phyloP scores from a whole-genome alignment of 1,140 invertebrate genomes.

The Drosophila rufa region DNA sequence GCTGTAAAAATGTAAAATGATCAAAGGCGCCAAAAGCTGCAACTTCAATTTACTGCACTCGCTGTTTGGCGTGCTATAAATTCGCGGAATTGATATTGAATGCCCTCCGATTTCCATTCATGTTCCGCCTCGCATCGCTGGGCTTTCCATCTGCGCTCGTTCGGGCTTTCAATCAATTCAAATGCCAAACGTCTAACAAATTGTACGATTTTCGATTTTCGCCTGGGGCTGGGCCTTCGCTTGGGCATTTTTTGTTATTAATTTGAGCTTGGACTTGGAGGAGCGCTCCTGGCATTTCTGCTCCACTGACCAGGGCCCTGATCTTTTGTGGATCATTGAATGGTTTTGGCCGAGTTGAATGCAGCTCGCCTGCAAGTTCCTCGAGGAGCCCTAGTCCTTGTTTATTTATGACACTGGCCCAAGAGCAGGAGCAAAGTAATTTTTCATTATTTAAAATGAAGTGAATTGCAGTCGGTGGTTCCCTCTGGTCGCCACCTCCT shows the following conservation, averaged over 20 bases:
- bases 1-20: constrained; percentile 49
- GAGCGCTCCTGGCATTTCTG: constrained; percentile 32
- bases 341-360: constrained; percentile 25
- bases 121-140: constrained; percentile 3
- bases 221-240: not conserved
- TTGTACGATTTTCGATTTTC: constrained; percentile 53
- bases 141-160: constrained; percentile 35
- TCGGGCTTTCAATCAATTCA: constrained; percentile 72
- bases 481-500: constrained; percentile 43
- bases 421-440: constrained; percentile 71
- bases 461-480: constrained; percentile 71
- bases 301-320: constrained; percentile 20
- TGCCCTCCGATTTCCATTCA: constrained; percentile 19
- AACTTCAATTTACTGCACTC: constrained; percentile 62
- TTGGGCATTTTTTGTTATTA: constrained; percentile 65
- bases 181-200: constrained; percentile 73
- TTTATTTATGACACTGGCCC: constrained; percentile 74
- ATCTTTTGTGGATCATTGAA: constrained; percentile 60
- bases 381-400: constrained; percentile 38
- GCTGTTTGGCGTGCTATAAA: constrained; percentile 65
- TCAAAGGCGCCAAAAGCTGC: constrained; percentile 21
- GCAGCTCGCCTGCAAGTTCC: constrained; percentile 13
- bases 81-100: constrained; percentile 68
- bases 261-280: constrained; percentile 40
- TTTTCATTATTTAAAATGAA: constrained; percentile 83